A percentile compares a stretch with the other conserved stretches of the same genome.
These are phyloP conservation scores for Bothrops jararaca DNA, from an alignment of 2,113 vertebrate genomes.

Conservation along the genomic window DNA sequence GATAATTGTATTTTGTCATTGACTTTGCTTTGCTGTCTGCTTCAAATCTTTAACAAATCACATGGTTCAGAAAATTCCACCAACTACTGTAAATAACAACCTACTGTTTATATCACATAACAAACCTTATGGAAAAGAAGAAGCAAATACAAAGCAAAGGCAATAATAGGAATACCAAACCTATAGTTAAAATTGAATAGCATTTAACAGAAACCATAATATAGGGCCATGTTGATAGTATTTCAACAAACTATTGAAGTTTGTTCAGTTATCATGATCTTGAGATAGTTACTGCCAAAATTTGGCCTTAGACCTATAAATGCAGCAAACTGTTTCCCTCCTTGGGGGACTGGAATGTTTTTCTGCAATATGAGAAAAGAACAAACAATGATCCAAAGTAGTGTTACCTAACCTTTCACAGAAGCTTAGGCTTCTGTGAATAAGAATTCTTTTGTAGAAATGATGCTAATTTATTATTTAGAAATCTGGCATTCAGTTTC, in stretches of 20 bases:
- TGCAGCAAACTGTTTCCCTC: not conserved
- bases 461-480: not conserved
- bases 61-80: not conserved
- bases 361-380: not conserved
- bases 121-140: not conserved
- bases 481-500: not conserved
- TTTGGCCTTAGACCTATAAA: not conserved
- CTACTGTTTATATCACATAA: not conserved
- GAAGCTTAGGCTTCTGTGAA: not conserved
- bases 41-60: not conserved
- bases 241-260: not conserved
- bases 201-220: not conserved
- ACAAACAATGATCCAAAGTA: not conserved
- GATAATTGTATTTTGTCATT: not conserved
- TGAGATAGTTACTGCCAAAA: not conserved
- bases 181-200: not conserved
- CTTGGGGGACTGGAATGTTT: not conserved
- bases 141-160: not conserved
- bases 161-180: not conserved
- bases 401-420: no score
- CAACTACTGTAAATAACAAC: not conserved
- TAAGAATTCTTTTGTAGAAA: not conserved
- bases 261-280: not conserved
- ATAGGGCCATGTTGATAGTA: not conserved
- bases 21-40: not conserved